Percentiles rank a stretch among this genome's conserved stretches.
These are phyloP conservation scores for Periphyllus acericola DNA, from an alignment of 2,888 invertebrate species.

Conservation along the genomic window DNA sequence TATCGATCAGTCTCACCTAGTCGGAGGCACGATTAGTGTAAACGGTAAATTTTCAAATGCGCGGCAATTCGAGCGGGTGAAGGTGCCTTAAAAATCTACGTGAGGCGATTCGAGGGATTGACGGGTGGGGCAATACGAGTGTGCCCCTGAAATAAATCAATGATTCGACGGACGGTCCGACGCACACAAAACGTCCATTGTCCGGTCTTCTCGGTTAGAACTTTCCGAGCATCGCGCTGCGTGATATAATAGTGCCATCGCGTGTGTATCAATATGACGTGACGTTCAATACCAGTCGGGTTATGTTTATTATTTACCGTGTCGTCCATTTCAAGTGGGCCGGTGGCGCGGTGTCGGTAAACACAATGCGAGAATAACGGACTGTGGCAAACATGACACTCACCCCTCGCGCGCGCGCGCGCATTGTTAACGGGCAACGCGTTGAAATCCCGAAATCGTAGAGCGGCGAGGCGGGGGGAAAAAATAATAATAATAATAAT, in stretches of 20 bases:
- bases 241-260: no score
- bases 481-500: not conserved
- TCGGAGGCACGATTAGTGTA: no score
- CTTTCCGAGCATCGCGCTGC: no score
- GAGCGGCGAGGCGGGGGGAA: not conserved
- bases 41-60: no score
- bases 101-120: no score
- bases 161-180: not conserved
- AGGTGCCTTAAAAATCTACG: no score
- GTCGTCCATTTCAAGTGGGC: constrained; percentile 38
- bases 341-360: not conserved
- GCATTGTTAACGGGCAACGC: not conserved
- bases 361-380: constrained; percentile 1
- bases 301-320: constrained; percentile 20
- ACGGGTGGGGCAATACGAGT: no score
- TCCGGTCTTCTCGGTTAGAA: no score
- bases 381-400: not conserved
- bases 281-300: not conserved
- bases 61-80: no score
- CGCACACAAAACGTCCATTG: not conserved
- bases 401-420: not conserved
- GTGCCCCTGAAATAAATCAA: no score
- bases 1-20: no score
- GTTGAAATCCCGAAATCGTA: not conserved
- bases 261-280: not conserved